These are phyloP conservation scores for Magallana gigas DNA, from an alignment of 1,140 invertebrate species.

Conservation along the genomic window DNA sequence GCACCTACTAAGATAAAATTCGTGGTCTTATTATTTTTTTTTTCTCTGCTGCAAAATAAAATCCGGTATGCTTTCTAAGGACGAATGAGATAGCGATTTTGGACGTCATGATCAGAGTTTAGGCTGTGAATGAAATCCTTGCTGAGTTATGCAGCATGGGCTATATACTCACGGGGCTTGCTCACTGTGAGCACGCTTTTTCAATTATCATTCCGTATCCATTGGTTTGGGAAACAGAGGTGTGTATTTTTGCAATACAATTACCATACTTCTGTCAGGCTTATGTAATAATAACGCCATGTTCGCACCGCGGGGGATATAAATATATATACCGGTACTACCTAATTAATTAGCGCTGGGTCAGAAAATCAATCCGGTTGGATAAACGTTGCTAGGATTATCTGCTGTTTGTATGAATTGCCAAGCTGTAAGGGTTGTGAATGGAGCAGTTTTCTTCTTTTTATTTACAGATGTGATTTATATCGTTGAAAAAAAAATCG, in stretches of 20 bases:
- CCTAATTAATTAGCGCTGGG: neutral
- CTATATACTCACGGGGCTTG: too few species aligned
- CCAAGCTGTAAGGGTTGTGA: neutral
- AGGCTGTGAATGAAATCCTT: neutral
- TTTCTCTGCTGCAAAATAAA: too few species aligned
- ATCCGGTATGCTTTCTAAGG: neutral
- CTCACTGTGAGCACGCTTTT: neutral
- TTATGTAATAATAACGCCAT: neutral
- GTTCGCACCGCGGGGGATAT: neutral
- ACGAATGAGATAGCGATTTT: neutral
- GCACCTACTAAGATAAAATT: slow-evolving; percentile 24
- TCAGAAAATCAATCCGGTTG: neutral
- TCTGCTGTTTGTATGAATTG: neutral
- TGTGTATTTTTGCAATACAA: slow-evolving; percentile 14
- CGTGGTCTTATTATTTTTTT: neutral
- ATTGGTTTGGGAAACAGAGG: neutral
- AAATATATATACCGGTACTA: neutral
- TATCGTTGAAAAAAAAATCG: neutral
- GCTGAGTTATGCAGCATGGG: neutral
- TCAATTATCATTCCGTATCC: slow-evolving; percentile 6
- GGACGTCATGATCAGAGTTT: too few species aligned
- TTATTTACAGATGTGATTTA: neutral
- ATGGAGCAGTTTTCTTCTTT: neutral
- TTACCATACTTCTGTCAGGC: neutral
- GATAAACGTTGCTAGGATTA: neutral